phyloP scores from a whole-genome alignment of 2,888 invertebrate genomes.

The Incurvaria masculella region DNA sequence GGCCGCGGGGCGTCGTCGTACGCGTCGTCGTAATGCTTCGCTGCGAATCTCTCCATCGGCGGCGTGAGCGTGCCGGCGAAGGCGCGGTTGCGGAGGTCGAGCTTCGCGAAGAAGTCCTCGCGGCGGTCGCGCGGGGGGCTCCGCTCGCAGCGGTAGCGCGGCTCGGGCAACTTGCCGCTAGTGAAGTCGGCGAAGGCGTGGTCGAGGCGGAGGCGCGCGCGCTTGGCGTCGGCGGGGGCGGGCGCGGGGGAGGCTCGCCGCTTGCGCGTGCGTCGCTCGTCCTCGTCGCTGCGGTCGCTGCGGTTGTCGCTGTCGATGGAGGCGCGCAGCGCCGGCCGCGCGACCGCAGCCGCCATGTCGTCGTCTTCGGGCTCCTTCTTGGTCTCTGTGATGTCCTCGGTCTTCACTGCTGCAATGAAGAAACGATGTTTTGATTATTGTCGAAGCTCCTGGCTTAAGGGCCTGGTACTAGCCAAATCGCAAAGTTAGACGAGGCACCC shows the following conservation, averaged over 20 bases:
- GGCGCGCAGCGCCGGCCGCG: slow-evolving; percentile 8
- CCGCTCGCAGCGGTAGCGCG: slow-evolving; percentile 66
- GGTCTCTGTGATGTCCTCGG: not conserved
- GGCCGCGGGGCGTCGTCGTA: slow-evolving; percentile 38
- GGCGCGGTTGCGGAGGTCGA: slow-evolving; percentile 72
- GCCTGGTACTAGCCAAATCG: too few relatives aligned
- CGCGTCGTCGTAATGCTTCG: slow-evolving; percentile 38
- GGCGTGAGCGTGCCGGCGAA: slow-evolving; percentile 48
- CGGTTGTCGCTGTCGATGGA: slow-evolving; percentile 56
- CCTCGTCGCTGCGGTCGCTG: slow-evolving; percentile 52
- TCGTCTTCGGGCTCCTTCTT: not conserved
- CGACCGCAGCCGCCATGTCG: not conserved
- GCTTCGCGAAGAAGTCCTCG: slow-evolving; percentile 77
- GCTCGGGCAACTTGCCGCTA: slow-evolving; percentile 70
- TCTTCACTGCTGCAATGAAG: not conserved
- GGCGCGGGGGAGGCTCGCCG: slow-evolving; percentile 33
- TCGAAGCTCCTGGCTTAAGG: too few relatives aligned
- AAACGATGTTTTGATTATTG: not conserved
- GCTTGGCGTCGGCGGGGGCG: slow-evolving; percentile 21
- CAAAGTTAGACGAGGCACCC: too few relatives aligned
- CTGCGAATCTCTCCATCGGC: slow-evolving; percentile 41
- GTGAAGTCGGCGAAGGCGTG: slow-evolving; percentile 76
- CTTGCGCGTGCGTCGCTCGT: slow-evolving; percentile 34
- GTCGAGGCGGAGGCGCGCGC: slow-evolving; percentile 70
- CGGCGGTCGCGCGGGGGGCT: slow-evolving; percentile 61